Conservation (phyloP, 2,113 vertebrate species). For the Nibea albiflora region DNA sequence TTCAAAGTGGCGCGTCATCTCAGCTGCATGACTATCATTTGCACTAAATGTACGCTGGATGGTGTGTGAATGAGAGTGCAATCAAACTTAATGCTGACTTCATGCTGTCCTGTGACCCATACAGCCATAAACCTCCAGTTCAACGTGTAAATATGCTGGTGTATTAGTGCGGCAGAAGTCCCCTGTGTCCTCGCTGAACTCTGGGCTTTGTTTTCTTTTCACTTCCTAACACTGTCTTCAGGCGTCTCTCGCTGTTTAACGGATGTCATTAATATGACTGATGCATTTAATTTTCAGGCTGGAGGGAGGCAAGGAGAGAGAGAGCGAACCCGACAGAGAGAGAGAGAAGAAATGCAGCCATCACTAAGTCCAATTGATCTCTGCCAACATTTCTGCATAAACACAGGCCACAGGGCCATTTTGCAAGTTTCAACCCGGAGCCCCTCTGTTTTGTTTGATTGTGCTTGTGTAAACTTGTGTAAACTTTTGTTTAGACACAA, state of each 20-base stretch:
- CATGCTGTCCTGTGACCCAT: neutral
- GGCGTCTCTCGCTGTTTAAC: conserved; percentile 25
- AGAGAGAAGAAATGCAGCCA: conserved; percentile 26
- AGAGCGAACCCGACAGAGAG: neutral
- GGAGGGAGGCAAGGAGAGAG: neutral
- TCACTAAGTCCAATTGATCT: conserved; percentile 25
- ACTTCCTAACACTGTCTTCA: conserved; percentile 29
- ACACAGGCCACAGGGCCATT: conserved; percentile 40
- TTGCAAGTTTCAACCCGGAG: conserved; percentile 49
- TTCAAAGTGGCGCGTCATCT: neutral
- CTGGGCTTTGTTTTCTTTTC: conserved; percentile 37
- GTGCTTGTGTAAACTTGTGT: conserved; percentile 58
- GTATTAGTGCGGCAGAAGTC: conserved; percentile 7
- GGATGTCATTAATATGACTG: conserved; percentile 42
- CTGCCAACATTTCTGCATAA: conserved; percentile 55
- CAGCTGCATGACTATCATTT: neutral
- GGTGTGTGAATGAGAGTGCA: neutral
- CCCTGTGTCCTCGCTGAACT: conserved; percentile 16
- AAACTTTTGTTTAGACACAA: conserved; percentile 65
- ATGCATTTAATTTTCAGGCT: conserved; percentile 41
- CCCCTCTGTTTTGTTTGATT: conserved; percentile 60
- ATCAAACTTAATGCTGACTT: neutral
- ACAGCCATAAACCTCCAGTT: neutral
- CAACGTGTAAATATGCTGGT: conserved; percentile 9
- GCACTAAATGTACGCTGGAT: neutral